These are phyloP conservation scores for Copidosoma floridanum DNA, from an alignment of 1,140 invertebrate species.

Conservation along the genomic window DNA sequence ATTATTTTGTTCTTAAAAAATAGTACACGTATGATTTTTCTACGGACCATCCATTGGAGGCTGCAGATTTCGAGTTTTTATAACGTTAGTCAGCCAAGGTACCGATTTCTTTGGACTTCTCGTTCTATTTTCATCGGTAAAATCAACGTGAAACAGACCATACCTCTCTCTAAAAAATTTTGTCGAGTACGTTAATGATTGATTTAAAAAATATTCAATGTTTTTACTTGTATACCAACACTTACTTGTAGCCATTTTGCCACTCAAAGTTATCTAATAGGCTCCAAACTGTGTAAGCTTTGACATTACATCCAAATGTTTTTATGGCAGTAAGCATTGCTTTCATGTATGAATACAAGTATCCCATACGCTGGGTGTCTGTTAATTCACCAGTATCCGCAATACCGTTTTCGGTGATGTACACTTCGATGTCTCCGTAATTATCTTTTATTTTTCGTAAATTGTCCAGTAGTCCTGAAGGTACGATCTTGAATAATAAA, in stretches of 20 bases:
- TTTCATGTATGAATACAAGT: conserved; percentile 63
- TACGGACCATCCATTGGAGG: no score
- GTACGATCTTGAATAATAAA: conserved; percentile 55
- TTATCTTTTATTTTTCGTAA: conserved; percentile 63
- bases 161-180: conserved; percentile 66
- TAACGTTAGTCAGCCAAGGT: conserved; percentile 60
- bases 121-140: conserved; percentile 62
- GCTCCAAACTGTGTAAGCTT: conserved; percentile 71
- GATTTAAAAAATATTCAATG: background rate
- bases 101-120: conserved; percentile 72
- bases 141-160: conserved; percentile 75
- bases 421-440: conserved; percentile 64
- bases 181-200: no score
- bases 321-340: conserved; percentile 66
- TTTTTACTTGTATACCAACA: background rate
- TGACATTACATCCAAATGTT: conserved; percentile 64
- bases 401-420: conserved; percentile 71
- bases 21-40: no score
- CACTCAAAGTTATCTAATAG: conserved; percentile 82
- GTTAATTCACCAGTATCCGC: conserved; percentile 32
- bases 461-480: conserved; percentile 58
- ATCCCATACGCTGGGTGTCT: conserved; percentile 43
- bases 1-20: no score
- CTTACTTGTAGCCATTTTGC: conserved; percentile 63
- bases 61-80: no score